Evolutionary conservation across 2,888 invertebrate species (phyloP).

Genomic region (Sphaerophoria taeniata): DNA sequence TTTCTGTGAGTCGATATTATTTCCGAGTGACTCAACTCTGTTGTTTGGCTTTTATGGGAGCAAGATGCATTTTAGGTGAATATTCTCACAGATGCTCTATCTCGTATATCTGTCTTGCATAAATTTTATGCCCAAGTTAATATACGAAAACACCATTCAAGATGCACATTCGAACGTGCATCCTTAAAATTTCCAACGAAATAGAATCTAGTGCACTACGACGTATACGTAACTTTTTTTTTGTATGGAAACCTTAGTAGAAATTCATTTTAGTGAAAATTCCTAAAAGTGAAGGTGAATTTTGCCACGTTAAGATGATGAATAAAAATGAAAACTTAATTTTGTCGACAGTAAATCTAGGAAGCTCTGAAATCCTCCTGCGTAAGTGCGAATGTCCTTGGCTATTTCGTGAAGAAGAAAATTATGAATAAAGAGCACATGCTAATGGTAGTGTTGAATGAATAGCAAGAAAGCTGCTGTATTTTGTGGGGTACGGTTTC

Average conservation of each 20-base stretch:
- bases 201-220: slow-evolving; percentile 22
- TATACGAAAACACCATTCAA: slow-evolving; percentile 40
- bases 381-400: slow-evolving; percentile 49
- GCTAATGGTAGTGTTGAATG: slow-evolving; percentile 51
- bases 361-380: neutral
- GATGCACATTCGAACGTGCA: neutral
- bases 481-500: slow-evolving; percentile 24
- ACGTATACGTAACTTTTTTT: slow-evolving; percentile 56
- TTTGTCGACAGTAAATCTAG: too few species aligned
- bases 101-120: slow-evolving; percentile 29
- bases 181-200: neutral
- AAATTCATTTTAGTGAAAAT: neutral
- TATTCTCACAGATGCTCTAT: slow-evolving; percentile 18
- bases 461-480: slow-evolving; percentile 13
- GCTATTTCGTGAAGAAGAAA: slow-evolving; percentile 48
- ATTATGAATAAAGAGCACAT: slow-evolving; percentile 58
- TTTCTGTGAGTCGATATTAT: neutral
- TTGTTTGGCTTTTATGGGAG: slow-evolving; percentile 9
- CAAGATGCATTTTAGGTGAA: slow-evolving; percentile 21
- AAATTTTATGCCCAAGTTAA: slow-evolving; percentile 55
- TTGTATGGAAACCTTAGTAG: neutral
- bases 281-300: neutral
- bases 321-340: neutral
- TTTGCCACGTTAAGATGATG: neutral
- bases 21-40: neutral